phyloP scores from a whole-genome alignment of 1,140 invertebrate species.

The Apis florea region DNA sequence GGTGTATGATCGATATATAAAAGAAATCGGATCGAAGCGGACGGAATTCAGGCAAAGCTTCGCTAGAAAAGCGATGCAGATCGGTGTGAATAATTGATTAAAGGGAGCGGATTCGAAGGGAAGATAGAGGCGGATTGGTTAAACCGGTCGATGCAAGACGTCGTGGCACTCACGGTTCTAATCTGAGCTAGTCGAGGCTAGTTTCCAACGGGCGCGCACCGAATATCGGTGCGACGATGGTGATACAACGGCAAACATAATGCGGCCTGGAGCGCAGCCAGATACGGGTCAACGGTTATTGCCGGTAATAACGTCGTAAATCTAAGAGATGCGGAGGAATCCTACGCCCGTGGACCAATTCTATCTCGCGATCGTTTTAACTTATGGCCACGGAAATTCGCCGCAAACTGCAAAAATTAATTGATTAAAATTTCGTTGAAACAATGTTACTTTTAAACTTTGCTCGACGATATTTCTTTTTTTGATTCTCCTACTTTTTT shows the following conservation, averaged over 20 bases:
- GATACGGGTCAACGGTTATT: constrained; percentile 45
- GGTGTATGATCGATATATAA: too few relatives aligned
- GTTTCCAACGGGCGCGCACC: constrained; percentile 28
- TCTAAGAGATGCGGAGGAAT: constrained; percentile 29
- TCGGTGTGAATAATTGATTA: too few relatives aligned
- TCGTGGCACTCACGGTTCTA: neutral
- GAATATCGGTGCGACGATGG: constrained; percentile 30
- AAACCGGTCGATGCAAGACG: neutral
- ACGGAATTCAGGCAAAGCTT: too few relatives aligned
- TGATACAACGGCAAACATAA: constrained; percentile 47
- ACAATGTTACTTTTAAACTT: too few relatives aligned
- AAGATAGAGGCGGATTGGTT: neutral
- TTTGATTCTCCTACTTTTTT: too few relatives aligned
- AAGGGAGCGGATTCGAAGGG: too few relatives aligned
- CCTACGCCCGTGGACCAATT: neutral
- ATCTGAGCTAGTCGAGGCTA: constrained; percentile 5
- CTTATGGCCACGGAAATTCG: neutral
- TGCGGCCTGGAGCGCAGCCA: constrained; percentile 35
- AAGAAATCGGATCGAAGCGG: too few relatives aligned
- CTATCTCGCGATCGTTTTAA: constrained; percentile 24
- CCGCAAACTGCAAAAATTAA: too few relatives aligned
- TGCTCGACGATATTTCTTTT: too few relatives aligned
- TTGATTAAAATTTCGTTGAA: too few relatives aligned
- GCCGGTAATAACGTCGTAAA: constrained; percentile 48
- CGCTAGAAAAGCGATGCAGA: too few relatives aligned